Percentiles rank a stretch among this genome's conserved stretches.
Conservation (phyloP, 2,888 invertebrate genomes). For the Alsophila aescularia region DNA sequence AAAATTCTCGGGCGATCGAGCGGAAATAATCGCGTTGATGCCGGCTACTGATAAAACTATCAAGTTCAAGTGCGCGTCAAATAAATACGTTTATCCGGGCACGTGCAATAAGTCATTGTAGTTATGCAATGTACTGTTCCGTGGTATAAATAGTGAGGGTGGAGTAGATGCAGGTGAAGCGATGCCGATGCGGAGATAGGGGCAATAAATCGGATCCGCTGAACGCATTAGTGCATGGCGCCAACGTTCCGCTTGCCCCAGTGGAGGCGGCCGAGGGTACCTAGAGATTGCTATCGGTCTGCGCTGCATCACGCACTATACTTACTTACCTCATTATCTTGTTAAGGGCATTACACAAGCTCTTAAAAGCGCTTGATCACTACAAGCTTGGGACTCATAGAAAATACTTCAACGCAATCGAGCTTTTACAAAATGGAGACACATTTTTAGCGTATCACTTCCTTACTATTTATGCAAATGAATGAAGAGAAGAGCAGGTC, state of each 20-base stretch:
- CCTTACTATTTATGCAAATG: no score
- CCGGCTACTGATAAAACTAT: slow-evolving; percentile 47
- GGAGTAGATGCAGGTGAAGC: slow-evolving; percentile 69
- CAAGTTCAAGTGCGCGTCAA: slow-evolving; percentile 74
- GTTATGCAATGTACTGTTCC: slow-evolving; percentile 62
- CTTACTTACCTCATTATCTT: slow-evolving; percentile 28
- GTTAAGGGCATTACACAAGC: slow-evolving; percentile 23
- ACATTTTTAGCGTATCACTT: not conserved
- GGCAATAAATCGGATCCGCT: slow-evolving; percentile 71
- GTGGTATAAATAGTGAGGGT: slow-evolving; percentile 57
- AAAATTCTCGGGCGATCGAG: slow-evolving; percentile 38
- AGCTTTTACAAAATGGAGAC: not conserved
- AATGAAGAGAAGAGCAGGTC: no score
- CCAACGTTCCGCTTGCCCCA: slow-evolving; percentile 65
- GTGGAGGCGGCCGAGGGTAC: slow-evolving; percentile 39
- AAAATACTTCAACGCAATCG: slow-evolving; percentile 16
- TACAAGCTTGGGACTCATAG: slow-evolving; percentile 1
- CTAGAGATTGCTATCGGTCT: slow-evolving; percentile 53
- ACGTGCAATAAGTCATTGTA: slow-evolving; percentile 59
- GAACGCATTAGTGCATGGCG: slow-evolving; percentile 76
- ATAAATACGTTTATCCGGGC: slow-evolving; percentile 55
- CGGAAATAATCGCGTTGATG: slow-evolving; percentile 53
- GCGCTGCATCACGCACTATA: slow-evolving; percentile 37
- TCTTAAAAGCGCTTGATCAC: slow-evolving; percentile 4
- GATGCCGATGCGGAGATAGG: slow-evolving; percentile 65